A percentile compares a stretch with the other conserved stretches of the same genome.
Conservation (phyloP, 2,113 vertebrate species). For the Tinamus guttatus region DNA sequence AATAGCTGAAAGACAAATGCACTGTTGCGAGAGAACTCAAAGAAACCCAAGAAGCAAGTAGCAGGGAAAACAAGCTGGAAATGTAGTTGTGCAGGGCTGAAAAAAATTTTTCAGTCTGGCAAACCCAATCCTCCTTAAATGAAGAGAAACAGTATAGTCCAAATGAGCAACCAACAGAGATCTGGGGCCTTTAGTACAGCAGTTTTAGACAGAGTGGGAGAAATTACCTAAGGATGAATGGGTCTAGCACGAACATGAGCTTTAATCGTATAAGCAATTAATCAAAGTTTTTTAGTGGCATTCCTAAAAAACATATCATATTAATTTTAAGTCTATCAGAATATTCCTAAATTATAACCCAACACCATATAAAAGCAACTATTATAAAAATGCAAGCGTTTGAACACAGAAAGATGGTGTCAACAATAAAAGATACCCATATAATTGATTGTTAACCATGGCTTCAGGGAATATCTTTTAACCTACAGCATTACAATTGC, state of each 20-base stretch:
- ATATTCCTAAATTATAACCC: background rate
- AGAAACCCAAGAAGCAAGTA: background rate
- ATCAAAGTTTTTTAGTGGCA: background rate
- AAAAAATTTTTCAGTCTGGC: background rate
- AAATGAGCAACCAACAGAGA: background rate
- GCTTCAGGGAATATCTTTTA: background rate
- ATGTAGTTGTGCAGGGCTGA: background rate
- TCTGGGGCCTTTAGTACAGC: background rate
- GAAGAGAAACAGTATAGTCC: background rate
- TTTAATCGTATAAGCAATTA: background rate
- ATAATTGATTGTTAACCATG: background rate
- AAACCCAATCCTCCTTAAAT: background rate
- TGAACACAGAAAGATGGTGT: background rate
- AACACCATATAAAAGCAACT: background rate
- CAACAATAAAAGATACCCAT: background rate
- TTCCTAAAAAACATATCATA: background rate
- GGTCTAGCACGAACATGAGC: background rate
- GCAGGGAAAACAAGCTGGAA: background rate
- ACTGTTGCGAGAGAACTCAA: background rate
- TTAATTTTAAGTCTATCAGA: background rate
- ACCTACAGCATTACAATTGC: rapidly evolving
- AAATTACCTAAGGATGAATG: background rate
- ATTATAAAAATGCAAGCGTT: background rate
- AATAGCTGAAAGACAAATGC: background rate
- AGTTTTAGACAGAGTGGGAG: background rate